A percentile compares a stretch with the other conserved stretches of the same genome.
phyloP scores from a whole-genome alignment of 2,113 vertebrate species.

The Sinocyclocheilus grahami region DNA sequence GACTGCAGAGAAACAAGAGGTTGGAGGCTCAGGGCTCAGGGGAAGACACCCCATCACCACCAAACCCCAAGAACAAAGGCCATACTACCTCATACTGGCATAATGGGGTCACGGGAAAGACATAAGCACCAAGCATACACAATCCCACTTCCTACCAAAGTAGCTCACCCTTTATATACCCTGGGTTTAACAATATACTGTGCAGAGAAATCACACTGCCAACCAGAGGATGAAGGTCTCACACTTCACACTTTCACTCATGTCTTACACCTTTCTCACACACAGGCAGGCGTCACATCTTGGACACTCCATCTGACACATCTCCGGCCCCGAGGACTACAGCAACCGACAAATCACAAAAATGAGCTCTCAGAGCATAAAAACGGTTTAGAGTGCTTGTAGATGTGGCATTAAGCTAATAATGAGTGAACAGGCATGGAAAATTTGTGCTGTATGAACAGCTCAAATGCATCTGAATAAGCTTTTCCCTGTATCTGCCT shows the following conservation, averaged over 20 bases:
- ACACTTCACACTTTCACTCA: neutral
- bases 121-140: slow-evolving; percentile 20
- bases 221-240: neutral
- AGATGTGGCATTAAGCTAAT: neutral
- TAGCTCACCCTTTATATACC: neutral
- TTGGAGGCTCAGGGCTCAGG: slow-evolving; percentile 2
- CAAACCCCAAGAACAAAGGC: slow-evolving; percentile 67
- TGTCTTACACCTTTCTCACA: slow-evolving; percentile 1
- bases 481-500: slow-evolving; percentile 8
- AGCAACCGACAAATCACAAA: neutral
- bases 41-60: slow-evolving; percentile 25
- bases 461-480: neutral
- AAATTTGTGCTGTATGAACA: neutral
- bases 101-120: slow-evolving; percentile 83
- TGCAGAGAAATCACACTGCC: neutral
- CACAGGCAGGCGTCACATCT: slow-evolving; percentile 18
- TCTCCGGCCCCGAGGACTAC: neutral
- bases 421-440: slow-evolving; percentile 11
- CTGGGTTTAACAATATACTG: neutral
- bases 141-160: neutral
- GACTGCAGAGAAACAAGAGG: neutral
- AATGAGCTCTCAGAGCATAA: neutral
- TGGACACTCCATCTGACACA: slow-evolving; percentile 1
- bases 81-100: slow-evolving; percentile 71
- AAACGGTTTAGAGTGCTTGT: neutral